Conservation (phyloP, 2,888 invertebrate genomes). For the Cryptophagus acutangulus region DNA sequence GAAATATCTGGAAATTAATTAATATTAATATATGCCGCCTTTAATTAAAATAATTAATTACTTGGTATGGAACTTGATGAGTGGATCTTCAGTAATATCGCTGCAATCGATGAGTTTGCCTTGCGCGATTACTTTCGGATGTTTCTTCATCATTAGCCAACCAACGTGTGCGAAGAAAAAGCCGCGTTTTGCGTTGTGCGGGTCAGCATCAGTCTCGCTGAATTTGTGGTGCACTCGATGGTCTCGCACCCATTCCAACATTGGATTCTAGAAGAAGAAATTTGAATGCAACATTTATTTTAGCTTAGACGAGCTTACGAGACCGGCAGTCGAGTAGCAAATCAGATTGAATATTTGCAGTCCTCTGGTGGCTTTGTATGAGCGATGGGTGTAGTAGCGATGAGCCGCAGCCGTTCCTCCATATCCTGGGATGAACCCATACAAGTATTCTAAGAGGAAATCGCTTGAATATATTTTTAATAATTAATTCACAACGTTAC, state of each 20-base stretch:
- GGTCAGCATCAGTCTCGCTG: constrained; percentile 84
- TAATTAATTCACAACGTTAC: too few relatives aligned
- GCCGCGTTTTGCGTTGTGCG: constrained; percentile 81
- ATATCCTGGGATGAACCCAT: constrained; percentile 60
- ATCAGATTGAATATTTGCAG: constrained; percentile 73
- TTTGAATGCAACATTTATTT: too few relatives aligned
- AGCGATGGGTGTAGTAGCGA: constrained; percentile 86
- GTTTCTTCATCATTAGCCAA: constrained; percentile 87
- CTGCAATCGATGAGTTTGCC: constrained; percentile 78
- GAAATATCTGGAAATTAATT: constrained; percentile 32
- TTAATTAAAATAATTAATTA: too few relatives aligned
- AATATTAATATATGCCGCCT: constrained; percentile 14
- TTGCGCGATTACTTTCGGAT: constrained; percentile 73
- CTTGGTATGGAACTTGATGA: constrained; percentile 74
- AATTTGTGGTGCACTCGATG: constrained; percentile 88
- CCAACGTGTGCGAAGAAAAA: constrained; percentile 93
- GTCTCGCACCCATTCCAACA: constrained; percentile 82
- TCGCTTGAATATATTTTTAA: too few relatives aligned
- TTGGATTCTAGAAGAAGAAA: constrained; percentile 74
- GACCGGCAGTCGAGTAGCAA: constrained; percentile 74
- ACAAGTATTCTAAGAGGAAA: constrained; percentile 24
- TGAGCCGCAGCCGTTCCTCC: constrained; percentile 95
- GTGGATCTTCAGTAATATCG: constrained; percentile 67
- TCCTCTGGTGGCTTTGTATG: constrained; percentile 88
- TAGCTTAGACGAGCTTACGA: too few relatives aligned